These are phyloP conservation scores for Plestiodon gilberti DNA, from an alignment of 2,113 vertebrate species.

Conservation along the genomic window DNA sequence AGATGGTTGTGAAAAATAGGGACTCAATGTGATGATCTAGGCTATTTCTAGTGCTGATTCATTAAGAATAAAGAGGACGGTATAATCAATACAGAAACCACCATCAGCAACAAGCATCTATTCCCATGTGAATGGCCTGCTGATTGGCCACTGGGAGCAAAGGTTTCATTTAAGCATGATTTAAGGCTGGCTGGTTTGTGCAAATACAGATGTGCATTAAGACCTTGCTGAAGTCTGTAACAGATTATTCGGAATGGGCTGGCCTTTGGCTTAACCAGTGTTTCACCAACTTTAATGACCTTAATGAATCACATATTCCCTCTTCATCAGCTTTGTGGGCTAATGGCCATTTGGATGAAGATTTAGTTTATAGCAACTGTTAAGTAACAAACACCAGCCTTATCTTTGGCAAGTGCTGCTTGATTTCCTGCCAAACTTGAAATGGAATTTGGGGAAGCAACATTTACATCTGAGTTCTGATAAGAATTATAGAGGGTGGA, in stretches of 20 bases:
- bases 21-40: not conserved
- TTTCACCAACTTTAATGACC: slow-evolving; percentile 42
- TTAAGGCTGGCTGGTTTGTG: not conserved
- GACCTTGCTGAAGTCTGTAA: slow-evolving; percentile 7
- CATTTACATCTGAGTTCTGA: not conserved
- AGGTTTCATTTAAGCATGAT: slow-evolving; percentile 12
- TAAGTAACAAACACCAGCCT: slow-evolving; percentile 38
- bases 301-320: slow-evolving; percentile 30
- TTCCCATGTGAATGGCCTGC: not conserved
- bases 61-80: slow-evolving; percentile 13
- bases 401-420: slow-evolving; percentile 32
- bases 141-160: not conserved
- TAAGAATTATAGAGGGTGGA: not conserved
- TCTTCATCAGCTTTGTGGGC: slow-evolving; percentile 27
- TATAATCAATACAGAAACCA: slow-evolving; percentile 22
- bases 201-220: not conserved
- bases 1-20: not conserved
- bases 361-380: slow-evolving; percentile 36
- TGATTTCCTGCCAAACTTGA: slow-evolving; percentile 44
- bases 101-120: not conserved
- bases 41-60: slow-evolving; percentile 10
- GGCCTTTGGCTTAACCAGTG: slow-evolving; percentile 39
- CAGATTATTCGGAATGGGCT: slow-evolving; percentile 31
- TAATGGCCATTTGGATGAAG: slow-evolving; percentile 24
- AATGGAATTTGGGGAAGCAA: slow-evolving; percentile 39